A percentile compares a stretch with the other conserved stretches of the same genome.
These are phyloP conservation scores for Aphaenogaster floridana DNA, from an alignment of 1,140 invertebrate species.

Conservation along the genomic window DNA sequence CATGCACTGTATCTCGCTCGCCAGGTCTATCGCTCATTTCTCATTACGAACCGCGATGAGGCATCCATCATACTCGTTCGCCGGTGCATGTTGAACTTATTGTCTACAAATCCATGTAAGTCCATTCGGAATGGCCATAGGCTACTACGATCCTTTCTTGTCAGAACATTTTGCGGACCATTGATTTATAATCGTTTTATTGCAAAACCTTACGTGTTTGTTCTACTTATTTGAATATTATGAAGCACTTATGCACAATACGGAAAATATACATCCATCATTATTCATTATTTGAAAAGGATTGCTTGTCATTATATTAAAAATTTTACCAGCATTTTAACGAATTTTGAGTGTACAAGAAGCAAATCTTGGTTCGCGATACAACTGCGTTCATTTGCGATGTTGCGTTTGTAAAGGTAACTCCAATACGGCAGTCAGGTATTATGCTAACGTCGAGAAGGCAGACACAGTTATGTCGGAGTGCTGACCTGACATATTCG, in stretches of 20 bases:
- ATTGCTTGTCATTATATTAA: neutral
- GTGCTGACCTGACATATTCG: constrained; percentile 81
- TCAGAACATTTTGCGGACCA: constrained; percentile 22
- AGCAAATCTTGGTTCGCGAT: neutral
- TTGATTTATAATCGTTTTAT: constrained; percentile 63
- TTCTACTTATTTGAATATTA: neutral
- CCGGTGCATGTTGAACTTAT: constrained; percentile 57
- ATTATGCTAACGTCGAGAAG: constrained; percentile 57
- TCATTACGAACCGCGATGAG: constrained; percentile 37
- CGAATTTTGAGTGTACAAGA: neutral
- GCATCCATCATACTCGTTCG: constrained; percentile 71
- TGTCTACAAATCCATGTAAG: constrained; percentile 36
- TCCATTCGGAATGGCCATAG: neutral
- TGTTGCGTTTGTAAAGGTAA: neutral
- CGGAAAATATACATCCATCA: neutral
- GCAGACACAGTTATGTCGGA: constrained; percentile 71
- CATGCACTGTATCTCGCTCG: constrained; percentile 8
- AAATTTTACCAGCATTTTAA: neutral
- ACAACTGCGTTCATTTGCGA: neutral
- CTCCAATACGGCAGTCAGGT: neutral
- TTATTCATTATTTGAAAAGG: neutral
- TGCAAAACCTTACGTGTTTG: neutral
- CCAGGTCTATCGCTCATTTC: constrained; percentile 49
- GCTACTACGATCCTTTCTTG: constrained; percentile 21
- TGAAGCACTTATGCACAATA: neutral